Evolutionary conservation across 2,113 vertebrate species (phyloP), one percentile per base, ranked within the genome.

Genomic region (Heterotis niloticus): DNA sequence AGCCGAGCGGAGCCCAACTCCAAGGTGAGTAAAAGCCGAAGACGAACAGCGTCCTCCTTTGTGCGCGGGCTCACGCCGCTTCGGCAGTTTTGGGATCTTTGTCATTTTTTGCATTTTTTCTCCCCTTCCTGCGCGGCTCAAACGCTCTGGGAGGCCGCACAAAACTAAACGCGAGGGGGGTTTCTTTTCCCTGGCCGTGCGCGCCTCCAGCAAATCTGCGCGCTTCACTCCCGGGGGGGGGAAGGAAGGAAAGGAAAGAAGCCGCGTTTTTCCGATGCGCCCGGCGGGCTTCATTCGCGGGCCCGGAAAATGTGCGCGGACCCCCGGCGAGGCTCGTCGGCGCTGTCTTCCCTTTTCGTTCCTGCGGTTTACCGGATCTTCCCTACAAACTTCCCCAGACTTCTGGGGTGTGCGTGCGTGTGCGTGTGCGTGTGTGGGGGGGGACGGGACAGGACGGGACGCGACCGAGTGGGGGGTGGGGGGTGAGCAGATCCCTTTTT

Each of bases 81-180:
- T 88, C 91, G 80, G 87, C 88, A 90, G 91, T 85, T 91, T 90
- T 91, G 76, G 82, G 88, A 91, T 91, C 79, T 82, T 89, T 91
- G 79, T 88, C 88, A 90, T 91, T 84, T 91, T 90, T 91, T 78
- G 81, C 88, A 91, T 90, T 80, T 80, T n/a, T 44, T 44, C 34
- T 44, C 7, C 34, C 34, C 34, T 89, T 85, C 78, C 81, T 78
- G 72, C 68, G 76, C 75, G 64, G 75, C 82, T 80, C 79, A 56
- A 65, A 4, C 24, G 57, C 23, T 77, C 54, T 62, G 75, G 80
- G 59, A 77, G 75, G 80, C 67, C 54, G n/a, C n/a, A 71, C 75
- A 69, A 56, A 71, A 77, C 56, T 64, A 78, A 75, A 70, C 34
- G 44, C 64, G 67, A 76, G 23, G 44, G 23, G 44, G 59, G 70